phyloP scores from a whole-genome alignment of 2,888 invertebrate genomes.

The Clunio marinus region DNA sequence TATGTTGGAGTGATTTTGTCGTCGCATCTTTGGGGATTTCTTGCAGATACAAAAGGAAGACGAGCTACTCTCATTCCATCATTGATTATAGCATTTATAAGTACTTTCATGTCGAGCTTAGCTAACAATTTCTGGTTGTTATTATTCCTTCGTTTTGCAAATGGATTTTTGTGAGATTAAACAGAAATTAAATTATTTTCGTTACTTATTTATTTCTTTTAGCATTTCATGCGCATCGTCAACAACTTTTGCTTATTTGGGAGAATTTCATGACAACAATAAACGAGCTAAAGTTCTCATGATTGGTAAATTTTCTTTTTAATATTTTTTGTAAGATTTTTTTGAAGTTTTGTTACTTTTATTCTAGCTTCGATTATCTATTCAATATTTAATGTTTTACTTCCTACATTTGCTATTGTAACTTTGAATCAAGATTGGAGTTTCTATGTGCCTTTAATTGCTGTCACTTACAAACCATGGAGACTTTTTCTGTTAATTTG shows the following conservation, averaged over 20 bases:
- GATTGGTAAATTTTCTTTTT: slow-evolving; percentile 40
- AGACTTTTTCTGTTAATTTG: slow-evolving; percentile 47
- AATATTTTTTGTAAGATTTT: not conserved
- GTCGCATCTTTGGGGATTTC: slow-evolving; percentile 57
- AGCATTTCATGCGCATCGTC: slow-evolving; percentile 52
- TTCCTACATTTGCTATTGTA: slow-evolving; percentile 47
- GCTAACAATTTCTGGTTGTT: slow-evolving; percentile 53
- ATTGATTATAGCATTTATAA: slow-evolving; percentile 51
- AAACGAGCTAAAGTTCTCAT: slow-evolving; percentile 44
- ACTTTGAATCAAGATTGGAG: slow-evolving; percentile 47
- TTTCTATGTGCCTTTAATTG: slow-evolving; percentile 44
- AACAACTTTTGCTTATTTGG: slow-evolving; percentile 51
- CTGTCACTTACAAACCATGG: slow-evolving; percentile 48
- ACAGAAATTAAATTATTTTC: not conserved
- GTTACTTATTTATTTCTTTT: not conserved
- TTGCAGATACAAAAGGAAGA: slow-evolving; percentile 55
- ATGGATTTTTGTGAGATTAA: slow-evolving; percentile 54
- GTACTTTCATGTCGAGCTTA: slow-evolving; percentile 54
- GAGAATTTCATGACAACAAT: slow-evolving; percentile 49
- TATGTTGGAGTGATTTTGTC: slow-evolving; percentile 35
- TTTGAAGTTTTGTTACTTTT: no score
- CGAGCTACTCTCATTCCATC: slow-evolving; percentile 52
- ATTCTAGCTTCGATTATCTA: slow-evolving; percentile 47
- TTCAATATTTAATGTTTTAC: slow-evolving; percentile 46
- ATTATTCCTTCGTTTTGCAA: slow-evolving; percentile 53